Conservation (phyloP, 2,797 vertebrate species). For the Salarias fasciatus region DNA sequence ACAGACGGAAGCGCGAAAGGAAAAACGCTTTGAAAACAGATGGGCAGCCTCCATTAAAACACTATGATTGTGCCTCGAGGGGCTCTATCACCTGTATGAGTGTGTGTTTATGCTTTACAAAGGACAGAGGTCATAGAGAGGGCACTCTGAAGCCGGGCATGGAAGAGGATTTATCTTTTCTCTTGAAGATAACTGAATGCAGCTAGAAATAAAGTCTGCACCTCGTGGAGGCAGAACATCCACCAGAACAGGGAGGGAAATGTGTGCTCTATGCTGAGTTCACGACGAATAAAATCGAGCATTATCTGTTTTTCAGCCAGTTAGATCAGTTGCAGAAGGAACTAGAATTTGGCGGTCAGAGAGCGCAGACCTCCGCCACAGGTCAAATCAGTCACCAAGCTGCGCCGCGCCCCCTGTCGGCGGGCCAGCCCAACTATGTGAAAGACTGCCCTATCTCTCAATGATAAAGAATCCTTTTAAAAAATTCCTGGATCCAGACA, state of each 20-base stretch:
- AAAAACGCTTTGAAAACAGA: background rate
- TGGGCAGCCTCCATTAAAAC: slow-evolving; percentile 17
- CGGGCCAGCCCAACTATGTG: no score
- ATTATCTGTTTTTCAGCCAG: no score
- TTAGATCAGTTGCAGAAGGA: no score
- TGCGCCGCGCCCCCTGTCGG: no score
- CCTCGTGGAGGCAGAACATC: background rate
- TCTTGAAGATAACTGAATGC: background rate
- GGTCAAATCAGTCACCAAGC: no score
- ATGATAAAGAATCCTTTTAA: no score
- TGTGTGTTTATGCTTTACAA: no score
- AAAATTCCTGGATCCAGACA: no score
- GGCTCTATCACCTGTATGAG: background rate
- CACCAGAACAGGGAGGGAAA: background rate
- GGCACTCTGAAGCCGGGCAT: background rate
- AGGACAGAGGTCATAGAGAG: slow-evolving; percentile 30
- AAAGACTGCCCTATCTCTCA: no score
- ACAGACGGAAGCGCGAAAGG: background rate
- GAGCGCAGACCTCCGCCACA: no score
- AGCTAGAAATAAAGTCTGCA: background rate
- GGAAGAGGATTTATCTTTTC: background rate
- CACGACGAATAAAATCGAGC: no score
- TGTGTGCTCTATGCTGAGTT: background rate
- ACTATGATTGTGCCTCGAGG: slow-evolving; percentile 26
- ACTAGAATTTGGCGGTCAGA: no score